Conservation (phyloP, 2,797 vertebrate genomes). For the Enteromius radiatus region DNA sequence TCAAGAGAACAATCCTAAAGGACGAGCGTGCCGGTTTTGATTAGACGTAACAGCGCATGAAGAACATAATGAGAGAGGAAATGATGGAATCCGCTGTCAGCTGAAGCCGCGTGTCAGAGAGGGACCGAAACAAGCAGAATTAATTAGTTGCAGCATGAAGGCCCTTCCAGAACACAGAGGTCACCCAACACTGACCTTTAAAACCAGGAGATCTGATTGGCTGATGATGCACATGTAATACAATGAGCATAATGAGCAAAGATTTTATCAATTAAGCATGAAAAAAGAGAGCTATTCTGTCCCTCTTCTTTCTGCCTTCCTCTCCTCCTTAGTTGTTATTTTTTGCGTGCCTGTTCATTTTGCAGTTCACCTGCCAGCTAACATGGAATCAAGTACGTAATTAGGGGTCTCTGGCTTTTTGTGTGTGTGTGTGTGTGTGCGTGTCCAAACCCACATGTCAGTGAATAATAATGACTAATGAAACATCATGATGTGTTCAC, state of each 20-base stretch:
- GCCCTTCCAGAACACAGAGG: conserved; percentile 47
- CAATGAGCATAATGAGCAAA: conserved; percentile 12
- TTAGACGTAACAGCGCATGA: conserved; percentile 61
- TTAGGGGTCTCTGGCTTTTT: conserved; percentile 9
- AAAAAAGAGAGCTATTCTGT: background rate
- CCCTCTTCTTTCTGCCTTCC: background rate
- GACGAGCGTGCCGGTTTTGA: conserved; percentile 57
- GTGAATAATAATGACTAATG: conserved; percentile 35
- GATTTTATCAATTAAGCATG: conserved; percentile 16
- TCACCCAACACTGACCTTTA: conserved; percentile 35
- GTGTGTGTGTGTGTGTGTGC: background rate
- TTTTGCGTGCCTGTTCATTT: conserved; percentile 10
- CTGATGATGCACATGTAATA: conserved; percentile 39
- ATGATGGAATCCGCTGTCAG: conserved; percentile 59
- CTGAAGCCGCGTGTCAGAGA: conserved; percentile 48
- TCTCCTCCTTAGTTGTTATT: background rate
- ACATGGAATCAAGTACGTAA: conserved; percentile 20
- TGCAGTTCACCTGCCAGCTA: conserved; percentile 34
- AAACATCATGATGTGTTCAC: conserved; percentile 39
- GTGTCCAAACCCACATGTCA: conserved; percentile 2
- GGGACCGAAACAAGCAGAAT: conserved; percentile 43
- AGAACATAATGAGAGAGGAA: conserved; percentile 61
- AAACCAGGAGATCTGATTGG: conserved; percentile 45
- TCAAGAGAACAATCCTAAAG: conserved; percentile 39
- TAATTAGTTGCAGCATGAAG: conserved; percentile 49